phyloP scores from a whole-genome alignment of 2,888 invertebrate species.

The Leucophenga maculata region DNA sequence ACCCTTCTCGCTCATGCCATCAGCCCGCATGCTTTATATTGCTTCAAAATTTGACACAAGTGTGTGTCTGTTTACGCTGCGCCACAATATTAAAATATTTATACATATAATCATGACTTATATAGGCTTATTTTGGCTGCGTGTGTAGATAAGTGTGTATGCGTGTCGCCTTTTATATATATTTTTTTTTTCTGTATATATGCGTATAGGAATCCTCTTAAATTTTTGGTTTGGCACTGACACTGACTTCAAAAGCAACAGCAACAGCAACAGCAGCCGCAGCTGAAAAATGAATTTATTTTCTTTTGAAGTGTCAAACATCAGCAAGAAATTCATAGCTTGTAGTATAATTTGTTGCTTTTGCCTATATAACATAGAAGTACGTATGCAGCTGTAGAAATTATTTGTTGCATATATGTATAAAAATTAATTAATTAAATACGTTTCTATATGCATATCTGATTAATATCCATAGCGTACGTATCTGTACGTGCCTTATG shows the following conservation, averaged over 20 bases:
- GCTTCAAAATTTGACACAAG: slow-evolving; percentile 1
- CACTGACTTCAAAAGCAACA: no score
- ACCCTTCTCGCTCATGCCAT: not conserved
- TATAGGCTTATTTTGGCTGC: no score
- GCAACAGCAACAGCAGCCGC: no score
- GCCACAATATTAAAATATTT: slow-evolving; percentile 10
- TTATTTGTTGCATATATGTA: slow-evolving; percentile 11
- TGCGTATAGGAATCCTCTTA: slow-evolving; percentile 7
- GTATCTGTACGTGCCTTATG: slow-evolving; percentile 54
- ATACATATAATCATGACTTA: slow-evolving; percentile 12
- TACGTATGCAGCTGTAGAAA: not conserved
- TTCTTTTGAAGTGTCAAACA: no score
- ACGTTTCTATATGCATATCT: not conserved
- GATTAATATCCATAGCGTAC: no score
- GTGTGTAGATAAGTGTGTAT: not conserved
- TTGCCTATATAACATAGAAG: no score
- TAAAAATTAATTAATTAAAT: no score
- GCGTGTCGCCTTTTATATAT: not conserved
- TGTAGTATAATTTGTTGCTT: no score
- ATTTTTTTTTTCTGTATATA: slow-evolving; percentile 15
- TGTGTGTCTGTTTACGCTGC: not conserved
- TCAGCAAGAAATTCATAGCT: no score
- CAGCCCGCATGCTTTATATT: not conserved
- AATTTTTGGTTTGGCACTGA: no score
- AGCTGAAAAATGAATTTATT: no score